phyloP scores from a whole-genome alignment of 2,113 vertebrate species.

The Aix galericulata region DNA sequence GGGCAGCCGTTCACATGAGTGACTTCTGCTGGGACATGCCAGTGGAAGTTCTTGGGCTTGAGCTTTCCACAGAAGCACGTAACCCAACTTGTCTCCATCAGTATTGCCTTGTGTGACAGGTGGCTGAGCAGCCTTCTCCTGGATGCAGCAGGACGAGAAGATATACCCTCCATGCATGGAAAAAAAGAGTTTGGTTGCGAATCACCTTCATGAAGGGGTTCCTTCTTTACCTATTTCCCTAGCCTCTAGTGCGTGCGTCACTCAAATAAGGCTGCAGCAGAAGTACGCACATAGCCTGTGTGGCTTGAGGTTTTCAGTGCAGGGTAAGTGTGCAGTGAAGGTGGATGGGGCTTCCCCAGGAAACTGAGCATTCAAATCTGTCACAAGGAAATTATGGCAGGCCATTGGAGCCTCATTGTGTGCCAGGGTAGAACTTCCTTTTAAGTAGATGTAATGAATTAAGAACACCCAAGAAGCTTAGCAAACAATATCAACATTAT shows the following conservation, averaged over 20 bases:
- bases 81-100: background rate
- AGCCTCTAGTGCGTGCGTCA: rapidly evolving
- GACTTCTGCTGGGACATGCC: background rate
- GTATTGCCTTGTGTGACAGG: no score
- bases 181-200: background rate
- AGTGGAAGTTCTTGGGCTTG: background rate
- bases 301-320: background rate
- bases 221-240: background rate
- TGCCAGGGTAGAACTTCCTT: background rate
- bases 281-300: rapidly evolving
- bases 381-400: background rate
- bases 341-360: background rate
- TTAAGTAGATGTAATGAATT: background rate
- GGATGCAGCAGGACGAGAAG: background rate
- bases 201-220: background rate
- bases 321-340: rapidly evolving
- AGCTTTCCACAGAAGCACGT: background rate
- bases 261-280: background rate
- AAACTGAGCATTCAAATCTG: background rate
- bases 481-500: background rate
- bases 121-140: background rate
- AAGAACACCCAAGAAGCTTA: background rate
- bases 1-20: rapidly evolving
- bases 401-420: background rate
- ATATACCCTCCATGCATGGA: rapidly evolving